phyloP scores from a whole-genome alignment of 2,888 invertebrate species.

The Hyppa rectilinea region DNA sequence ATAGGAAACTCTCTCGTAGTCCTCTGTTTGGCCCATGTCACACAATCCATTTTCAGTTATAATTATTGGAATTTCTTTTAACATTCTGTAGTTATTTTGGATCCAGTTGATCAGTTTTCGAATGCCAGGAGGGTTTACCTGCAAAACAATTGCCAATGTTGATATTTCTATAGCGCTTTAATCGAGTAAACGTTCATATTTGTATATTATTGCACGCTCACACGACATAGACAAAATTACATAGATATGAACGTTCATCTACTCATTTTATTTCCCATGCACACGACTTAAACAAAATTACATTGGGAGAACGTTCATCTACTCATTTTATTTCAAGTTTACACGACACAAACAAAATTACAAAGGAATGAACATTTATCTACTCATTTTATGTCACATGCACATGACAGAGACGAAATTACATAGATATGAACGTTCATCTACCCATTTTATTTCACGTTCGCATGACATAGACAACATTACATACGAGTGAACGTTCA shows the following conservation, averaged over 20 bases:
- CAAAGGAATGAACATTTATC: background rate
- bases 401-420: background rate
- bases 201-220: background rate
- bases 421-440: background rate
- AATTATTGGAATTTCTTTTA: constrained; percentile 85
- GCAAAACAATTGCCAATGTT: constrained; percentile 14
- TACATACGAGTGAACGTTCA: background rate
- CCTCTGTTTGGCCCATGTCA: constrained; percentile 76
- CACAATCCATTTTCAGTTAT: constrained; percentile 89
- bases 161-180: background rate
- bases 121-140: constrained; percentile 92
- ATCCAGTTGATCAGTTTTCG: constrained; percentile 92
- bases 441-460: background rate
- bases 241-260: background rate
- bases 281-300: background rate
- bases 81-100: constrained; percentile 88
- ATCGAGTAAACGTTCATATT: background rate
- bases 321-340: background rate
- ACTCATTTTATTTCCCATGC: too few relatives aligned
- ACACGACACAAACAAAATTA: background rate
- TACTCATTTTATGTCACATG: too few relatives aligned
- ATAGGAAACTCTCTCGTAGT: constrained; percentile 84
- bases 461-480: background rate
- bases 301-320: background rate
- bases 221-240: background rate